Evolutionary conservation across 2,797 vertebrate genomes (phyloP).

Genomic region (Chelonia mydas): DNA sequence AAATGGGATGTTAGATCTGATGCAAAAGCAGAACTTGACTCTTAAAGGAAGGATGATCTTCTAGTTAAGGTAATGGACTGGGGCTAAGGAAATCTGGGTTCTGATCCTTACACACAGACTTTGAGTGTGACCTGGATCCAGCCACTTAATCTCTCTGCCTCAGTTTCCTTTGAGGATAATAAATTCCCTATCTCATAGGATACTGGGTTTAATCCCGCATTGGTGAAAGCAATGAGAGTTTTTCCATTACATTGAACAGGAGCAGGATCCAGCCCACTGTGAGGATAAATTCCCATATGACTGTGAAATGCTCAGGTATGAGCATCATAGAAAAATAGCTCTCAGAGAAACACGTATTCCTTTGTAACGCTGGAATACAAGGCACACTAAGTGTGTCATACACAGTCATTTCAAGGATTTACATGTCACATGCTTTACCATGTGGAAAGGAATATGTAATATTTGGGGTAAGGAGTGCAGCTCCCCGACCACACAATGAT

Average conservation of each 20-base stretch:
- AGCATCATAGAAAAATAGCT: background rate
- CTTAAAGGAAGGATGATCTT: background rate
- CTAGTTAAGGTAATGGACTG: background rate
- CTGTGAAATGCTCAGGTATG: background rate
- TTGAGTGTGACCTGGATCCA: background rate
- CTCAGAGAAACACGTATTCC: background rate
- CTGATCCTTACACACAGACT: background rate
- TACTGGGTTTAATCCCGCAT: background rate
- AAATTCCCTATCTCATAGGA: background rate
- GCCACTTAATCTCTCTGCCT: fast-evolving
- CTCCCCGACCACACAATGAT: background rate
- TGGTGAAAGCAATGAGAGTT: background rate
- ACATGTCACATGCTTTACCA: background rate
- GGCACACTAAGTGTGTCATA: background rate
- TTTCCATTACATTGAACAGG: background rate
- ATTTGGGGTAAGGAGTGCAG: background rate
- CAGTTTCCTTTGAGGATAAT: background rate
- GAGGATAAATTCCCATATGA: background rate
- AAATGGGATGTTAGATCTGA: background rate
- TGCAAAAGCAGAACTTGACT: background rate
- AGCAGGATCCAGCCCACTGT: background rate
- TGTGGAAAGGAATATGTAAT: background rate
- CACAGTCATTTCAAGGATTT: background rate
- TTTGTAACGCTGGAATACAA: background rate
- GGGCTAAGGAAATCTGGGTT: background rate